These are phyloP conservation scores for Parthenolecanium corni DNA, from an alignment of 2,888 invertebrate genomes.

Conservation along the genomic window DNA sequence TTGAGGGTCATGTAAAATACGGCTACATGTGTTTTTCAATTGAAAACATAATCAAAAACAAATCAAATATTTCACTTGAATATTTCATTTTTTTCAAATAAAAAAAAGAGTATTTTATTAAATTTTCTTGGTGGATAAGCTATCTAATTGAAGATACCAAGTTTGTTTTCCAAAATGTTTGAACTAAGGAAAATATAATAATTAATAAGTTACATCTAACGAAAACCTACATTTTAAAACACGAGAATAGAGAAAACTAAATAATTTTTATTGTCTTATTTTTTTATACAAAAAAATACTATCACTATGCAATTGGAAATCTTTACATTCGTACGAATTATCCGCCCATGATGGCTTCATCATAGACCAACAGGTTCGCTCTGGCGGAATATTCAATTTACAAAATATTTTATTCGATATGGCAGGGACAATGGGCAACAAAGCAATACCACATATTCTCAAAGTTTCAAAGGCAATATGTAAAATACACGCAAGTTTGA, in stretches of 20 bases:
- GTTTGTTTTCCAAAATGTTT: too few relatives aligned
- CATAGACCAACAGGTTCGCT: conserved; percentile 44
- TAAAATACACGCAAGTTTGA: conserved; percentile 56
- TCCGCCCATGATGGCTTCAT: conserved; percentile 36
- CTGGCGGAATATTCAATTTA: conserved; percentile 47
- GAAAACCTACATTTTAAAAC: too few relatives aligned
- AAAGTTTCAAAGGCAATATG: conserved; percentile 75
- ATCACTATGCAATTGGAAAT: neutral
- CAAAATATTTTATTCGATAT: conserved; percentile 56
- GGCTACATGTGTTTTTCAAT: too few relatives aligned
- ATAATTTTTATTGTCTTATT: neutral
- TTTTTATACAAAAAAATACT: conserved; percentile 8
- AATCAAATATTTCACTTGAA: too few relatives aligned
- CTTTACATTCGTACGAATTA: neutral
- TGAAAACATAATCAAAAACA: too few relatives aligned
- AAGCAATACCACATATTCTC: conserved; percentile 58
- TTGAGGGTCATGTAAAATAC: too few relatives aligned
- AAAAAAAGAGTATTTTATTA: too few relatives aligned
- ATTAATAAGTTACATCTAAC: too few relatives aligned
- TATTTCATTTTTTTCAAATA: too few relatives aligned
- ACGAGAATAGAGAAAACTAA: neutral
- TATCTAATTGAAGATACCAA: too few relatives aligned
- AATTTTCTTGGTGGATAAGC: too few relatives aligned
- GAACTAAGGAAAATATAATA: too few relatives aligned
- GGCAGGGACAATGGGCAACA: conserved; percentile 77